Evolutionary conservation across 2,888 invertebrate genomes (phyloP), one percentile per base, ranked within the genome.

Genomic region (Lithophane semibrunnea): DNA sequence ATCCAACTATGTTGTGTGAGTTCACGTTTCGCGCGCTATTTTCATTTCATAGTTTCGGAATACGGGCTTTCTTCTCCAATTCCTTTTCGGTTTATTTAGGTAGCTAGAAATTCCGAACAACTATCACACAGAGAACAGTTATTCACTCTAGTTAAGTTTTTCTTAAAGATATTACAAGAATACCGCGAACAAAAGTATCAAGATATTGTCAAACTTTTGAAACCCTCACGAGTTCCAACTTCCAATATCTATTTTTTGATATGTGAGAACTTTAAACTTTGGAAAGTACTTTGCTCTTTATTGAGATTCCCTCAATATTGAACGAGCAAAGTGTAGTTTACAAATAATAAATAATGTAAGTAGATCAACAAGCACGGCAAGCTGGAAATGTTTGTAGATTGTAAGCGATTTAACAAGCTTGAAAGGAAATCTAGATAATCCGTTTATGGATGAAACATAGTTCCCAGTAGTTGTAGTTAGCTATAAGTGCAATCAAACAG

Each of bases 401-500:
- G 37, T 63, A 44, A 61, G 42, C 52, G 52, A 60, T 68, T 56
- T 56, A 60, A 58, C 58, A 69, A 69, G 66, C 65, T 66, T 70
- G 16, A 44, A 60, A 73, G 61, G 16, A 74, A 84, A 65, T 82
- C 42, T 69, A 66, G 68, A 65, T 63, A 69, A 76, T 82, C 65
- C 56, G 71, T 66, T 71, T 82, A 79, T 66, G 63, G 60, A 72
- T 67, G 60, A 66, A 82, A 69, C 69, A 70, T 65, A 63, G 65
- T 73, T 81, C 68, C 42, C 61, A 69, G 69, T 79, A 74, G 79
- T 83, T 78, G 75, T 86, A 85, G 83, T 83, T 88, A 86, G 87
- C 88, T 90, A 89, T 92, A 90, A 93, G 90, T 93, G 92, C 92
- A 93, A 94, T 94, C 92, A 93, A 94, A 93, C 92, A 91, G 88